Conservation (phyloP, 2,888 invertebrate species). For the Drosophila nigricruria region DNA sequence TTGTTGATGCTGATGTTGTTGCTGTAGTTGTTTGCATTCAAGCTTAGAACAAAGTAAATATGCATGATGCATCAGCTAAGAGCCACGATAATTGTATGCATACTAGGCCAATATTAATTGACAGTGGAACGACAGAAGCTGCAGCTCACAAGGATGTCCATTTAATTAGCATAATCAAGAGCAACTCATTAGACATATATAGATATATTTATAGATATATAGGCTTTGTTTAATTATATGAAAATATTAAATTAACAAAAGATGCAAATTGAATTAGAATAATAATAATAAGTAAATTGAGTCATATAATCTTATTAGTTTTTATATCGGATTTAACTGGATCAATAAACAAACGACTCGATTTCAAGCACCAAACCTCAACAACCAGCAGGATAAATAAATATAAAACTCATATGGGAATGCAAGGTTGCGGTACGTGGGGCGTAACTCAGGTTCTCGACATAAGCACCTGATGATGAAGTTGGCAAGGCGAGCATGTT, state of each 20-base stretch:
- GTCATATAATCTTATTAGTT: not conserved
- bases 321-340: too few relatives aligned
- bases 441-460: slow-evolving; percentile 7
- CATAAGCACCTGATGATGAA: slow-evolving; percentile 42
- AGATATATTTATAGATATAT: not conserved
- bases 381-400: not conserved
- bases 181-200: not conserved
- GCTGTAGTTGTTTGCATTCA: not conserved
- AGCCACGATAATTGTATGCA: too few relatives aligned
- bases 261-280: not conserved
- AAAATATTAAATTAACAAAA: not conserved
- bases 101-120: slow-evolving; percentile 2
- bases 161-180: not conserved
- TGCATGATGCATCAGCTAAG: slow-evolving; percentile 12
- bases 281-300: not conserved
- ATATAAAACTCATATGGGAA: not conserved
- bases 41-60: slow-evolving; percentile 15
- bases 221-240: not conserved
- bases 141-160: not conserved
- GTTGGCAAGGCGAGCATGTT: slow-evolving; percentile 42
- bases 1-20: not conserved
- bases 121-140: not conserved
- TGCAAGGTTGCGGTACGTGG: slow-evolving; percentile 11
- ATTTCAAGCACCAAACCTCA: not conserved
- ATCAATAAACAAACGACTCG: too few relatives aligned